phyloP scores from a whole-genome alignment of 2,888 invertebrate species.

The Phytoseiulus persimilis region DNA sequence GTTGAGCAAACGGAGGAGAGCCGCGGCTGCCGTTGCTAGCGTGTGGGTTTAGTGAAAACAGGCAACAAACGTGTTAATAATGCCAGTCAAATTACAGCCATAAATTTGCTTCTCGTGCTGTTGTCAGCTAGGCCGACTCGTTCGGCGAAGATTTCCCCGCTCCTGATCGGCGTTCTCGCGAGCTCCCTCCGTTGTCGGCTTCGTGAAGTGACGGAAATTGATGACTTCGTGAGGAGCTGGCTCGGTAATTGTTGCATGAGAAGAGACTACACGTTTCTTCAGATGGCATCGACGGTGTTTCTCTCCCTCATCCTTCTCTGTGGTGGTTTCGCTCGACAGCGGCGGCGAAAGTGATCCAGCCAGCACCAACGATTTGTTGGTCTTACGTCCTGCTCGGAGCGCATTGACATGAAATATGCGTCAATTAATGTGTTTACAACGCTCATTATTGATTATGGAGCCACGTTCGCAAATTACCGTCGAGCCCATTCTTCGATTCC shows the following conservation, averaged over 20 bases:
- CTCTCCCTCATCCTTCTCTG: not conserved
- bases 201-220: not conserved
- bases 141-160: not conserved
- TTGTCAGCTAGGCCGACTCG: not conserved
- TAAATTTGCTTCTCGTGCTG: slow-evolving; percentile 5
- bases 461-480: not conserved
- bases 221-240: not conserved
- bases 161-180: not conserved
- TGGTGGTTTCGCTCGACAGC: not conserved
- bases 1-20: not conserved
- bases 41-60: not conserved
- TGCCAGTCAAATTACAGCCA: not conserved
- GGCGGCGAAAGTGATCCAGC: not conserved
- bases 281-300: not conserved
- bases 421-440: slow-evolving; percentile 5
- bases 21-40: not conserved
- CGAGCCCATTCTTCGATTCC: not conserved
- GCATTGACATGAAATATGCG: not conserved
- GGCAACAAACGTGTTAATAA: not conserved
- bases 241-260: not conserved
- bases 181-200: too few relatives aligned
- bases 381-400: not conserved
- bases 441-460: not conserved
- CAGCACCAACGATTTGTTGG: not conserved
- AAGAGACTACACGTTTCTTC: not conserved